Evolutionary conservation across 2,888 invertebrate genomes (phyloP), one percentile per base, ranked within the genome.

Genomic region (Muscina levida): DNA sequence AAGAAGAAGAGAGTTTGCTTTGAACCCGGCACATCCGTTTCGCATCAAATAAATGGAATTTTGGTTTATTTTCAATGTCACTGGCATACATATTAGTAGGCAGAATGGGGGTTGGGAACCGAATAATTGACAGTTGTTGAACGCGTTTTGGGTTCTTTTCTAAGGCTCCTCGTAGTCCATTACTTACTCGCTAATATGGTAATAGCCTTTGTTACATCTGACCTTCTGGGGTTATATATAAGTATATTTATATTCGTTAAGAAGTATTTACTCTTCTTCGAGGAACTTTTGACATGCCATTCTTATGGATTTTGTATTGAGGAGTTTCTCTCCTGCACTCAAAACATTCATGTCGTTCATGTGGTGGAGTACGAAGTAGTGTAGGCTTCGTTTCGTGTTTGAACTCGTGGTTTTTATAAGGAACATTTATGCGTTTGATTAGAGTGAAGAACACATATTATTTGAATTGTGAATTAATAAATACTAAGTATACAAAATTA

Each of bases 51-150:
- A 13, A 53, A 65, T 1, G 31, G 39, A 74, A 77, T 65, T n/a
- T n/a, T 48, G 70, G 53, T 46, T 10, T 44, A 42, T 44, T 56
- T 77, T 81, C 77, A 81, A 75, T 81, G 81, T 72, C 81, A 81
- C 39, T 72, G 48, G 57, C 68, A 72, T 81, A n/a, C n/a, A n/a
- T n/a, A n/a, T n/a, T n/a, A 80, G 73, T 77, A 68, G 37, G 57
- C 39, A 19, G 48, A n/a, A n/a, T n/a, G n/a, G 19, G 37, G 59
- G 59, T 19, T 22, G 15, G 10, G 44, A 70, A 31, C 24, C 71
- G 72, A 19, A 48, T 77, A 67, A 66, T 48, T 80, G 72, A 57
- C 71, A 66, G 22, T 44, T 74, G 10, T 19, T 39, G 62, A 39
- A 62, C 19, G 13, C 31, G 19, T 70, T 51, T 19, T n/a, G n/a